Conservation (phyloP, 2,113 vertebrate genomes). For the Malaclemys terrapin region DNA sequence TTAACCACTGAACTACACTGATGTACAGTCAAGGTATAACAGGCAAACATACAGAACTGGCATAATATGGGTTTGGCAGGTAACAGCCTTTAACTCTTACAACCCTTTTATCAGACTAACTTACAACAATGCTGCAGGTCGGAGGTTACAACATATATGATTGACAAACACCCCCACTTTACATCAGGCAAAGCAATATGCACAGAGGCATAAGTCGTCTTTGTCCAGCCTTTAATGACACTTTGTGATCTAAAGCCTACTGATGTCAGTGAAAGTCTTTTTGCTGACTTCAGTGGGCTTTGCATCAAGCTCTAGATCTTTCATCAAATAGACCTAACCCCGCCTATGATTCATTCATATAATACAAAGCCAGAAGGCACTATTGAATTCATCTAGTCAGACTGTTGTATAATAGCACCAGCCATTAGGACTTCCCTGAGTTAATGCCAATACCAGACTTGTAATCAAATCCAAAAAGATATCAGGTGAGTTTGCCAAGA, state of each 20-base stretch:
- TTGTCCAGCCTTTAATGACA: background rate
- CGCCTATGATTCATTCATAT: background rate
- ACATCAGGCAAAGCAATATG: background rate
- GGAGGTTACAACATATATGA: background rate
- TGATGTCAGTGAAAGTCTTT: background rate
- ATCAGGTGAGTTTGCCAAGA: background rate
- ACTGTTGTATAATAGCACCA: background rate
- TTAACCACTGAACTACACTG: background rate
- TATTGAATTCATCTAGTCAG: background rate
- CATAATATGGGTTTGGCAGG: background rate
- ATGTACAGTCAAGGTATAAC: background rate
- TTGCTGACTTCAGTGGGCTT: background rate
- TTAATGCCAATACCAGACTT: background rate
- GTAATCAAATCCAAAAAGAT: background rate
- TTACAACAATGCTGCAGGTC: background rate
- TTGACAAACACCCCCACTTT: background rate
- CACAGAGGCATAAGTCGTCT: background rate
- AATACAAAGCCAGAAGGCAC: background rate
- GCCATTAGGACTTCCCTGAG: background rate
- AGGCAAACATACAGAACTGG: background rate
- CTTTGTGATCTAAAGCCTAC: background rate
- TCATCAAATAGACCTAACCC: background rate
- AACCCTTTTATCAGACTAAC: background rate
- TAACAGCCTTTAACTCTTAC: background rate
- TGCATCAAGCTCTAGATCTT: background rate